Evolutionary conservation across 2,888 invertebrate species (phyloP), one percentile per base, ranked within the genome.

Genomic region (Drosophila suboccidentalis): DNA sequence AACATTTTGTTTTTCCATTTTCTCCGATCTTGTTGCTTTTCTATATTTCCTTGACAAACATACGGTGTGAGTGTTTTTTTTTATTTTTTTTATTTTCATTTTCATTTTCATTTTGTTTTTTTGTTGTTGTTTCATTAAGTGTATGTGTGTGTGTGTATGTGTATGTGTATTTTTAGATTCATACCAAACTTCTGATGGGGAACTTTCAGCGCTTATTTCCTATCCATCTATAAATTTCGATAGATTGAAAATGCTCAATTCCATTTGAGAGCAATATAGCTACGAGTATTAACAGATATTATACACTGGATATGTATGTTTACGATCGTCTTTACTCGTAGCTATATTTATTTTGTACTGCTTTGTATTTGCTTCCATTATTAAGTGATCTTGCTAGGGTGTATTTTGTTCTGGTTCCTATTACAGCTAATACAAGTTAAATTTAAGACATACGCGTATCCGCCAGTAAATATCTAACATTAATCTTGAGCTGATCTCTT

Each of bases 31-130:
- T 79, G 38, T 75, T 80, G 49, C 58, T 66, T 77, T 63, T 71
- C 70, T 60, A 57, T 75, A 50, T 63, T 60, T 69, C 39, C 80
- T 75, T 75, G 75, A 75, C 75, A 79, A 75, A 75, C 75, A 75
- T 80, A 75, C 80, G 75, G 80, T 79, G 75, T 79, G 58, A 15
- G 68, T 77, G 54, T 69, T 26, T 44, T 22, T 43, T 34, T 61
- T 26, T 43, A 11, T n/a, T 17, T 10, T 11, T 34, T 17, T 19
- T 1, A 13, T 29, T 62, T 22, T 22, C 22, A 22, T 22, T 22
- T 3, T 19, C n/a, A 13, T 29, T 62, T 22, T 22, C 22, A 22
- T 22, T 22, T 3, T 19, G 17, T 10, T 29, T 34, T n/a, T 22
- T 19, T 11, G 1, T 11, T 47, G 11, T 17, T 38, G 41, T 51